Evolutionary conservation across 2,113 vertebrate species (phyloP), one percentile per base, ranked within the genome.

Genomic region (Neogobius melanostomus): DNA sequence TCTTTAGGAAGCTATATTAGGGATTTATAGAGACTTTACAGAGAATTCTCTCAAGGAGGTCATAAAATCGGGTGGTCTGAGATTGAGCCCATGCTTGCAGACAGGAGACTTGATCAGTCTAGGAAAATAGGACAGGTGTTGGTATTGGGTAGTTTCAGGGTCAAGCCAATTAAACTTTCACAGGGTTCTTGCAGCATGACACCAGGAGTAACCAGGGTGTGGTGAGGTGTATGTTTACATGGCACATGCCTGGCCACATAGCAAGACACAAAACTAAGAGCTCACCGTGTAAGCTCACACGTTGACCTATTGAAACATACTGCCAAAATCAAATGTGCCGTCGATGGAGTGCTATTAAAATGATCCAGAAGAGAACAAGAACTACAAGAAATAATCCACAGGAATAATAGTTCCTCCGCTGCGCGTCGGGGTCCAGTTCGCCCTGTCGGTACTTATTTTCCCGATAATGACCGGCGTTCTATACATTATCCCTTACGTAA

Each of bases 161-260:
- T 48, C 57, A 64, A 60, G 75, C 76, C 61, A 64, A 8, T 59
- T 49, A 75, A 76, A 72, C 64, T 79, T 62, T 60, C 60, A 45
- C 44, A 49, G 11, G 68, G 71, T 51, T 73, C 76, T 28, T 61
- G 48, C 71, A 66, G 69, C 67, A 71, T 66, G 72, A 80, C 45
- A 79, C 73, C 66, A 44, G 49, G 47, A 60, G 68, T 69, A 66
- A 69, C 11, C 21, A 74, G 67, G 80, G 79, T 73, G 77, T 52
- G 80, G 79, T 79, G 6, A 75, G 68, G 66, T 79, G 45, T 79
- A 56, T 16, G 44, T 64, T 88, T 82, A 76, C 85, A 82, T 47
- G 56, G 47, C 64, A 66, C 64, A 69, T 65, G 16, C 12, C 7
- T 6, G 46, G 15, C 4, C 52, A 64, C 53, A 74, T 14, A 42